Evolutionary conservation across 2,888 invertebrate genomes (phyloP).

Genomic region (Cremastinae sp.): DNA sequence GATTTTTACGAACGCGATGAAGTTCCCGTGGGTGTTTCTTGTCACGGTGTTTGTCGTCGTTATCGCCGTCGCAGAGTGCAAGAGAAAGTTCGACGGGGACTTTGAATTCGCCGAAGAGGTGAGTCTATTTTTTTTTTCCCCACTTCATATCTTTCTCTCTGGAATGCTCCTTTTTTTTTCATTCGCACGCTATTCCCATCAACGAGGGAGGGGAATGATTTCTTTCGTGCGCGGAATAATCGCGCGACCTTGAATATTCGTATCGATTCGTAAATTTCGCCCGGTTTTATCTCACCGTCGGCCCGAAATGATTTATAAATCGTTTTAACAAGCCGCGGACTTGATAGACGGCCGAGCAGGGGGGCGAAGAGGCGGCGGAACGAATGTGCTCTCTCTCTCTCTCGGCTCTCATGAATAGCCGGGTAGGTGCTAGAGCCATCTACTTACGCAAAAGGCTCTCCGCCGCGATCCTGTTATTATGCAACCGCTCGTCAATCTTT

Average conservation of each 20-base stretch:
- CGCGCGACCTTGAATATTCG: conserved; percentile 2
- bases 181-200: no score
- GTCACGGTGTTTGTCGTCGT: conserved; percentile 78
- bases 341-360: neutral
- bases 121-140: conserved; percentile 72
- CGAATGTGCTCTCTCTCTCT: no score
- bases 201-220: no score
- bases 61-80: conserved; percentile 82
- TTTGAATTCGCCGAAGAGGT: conserved; percentile 91
- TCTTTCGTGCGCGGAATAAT: neutral
- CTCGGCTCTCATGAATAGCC: conserved; percentile 30
- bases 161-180: neutral
- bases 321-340: conserved; percentile 5
- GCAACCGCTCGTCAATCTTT: neutral
- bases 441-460: no score
- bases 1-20: conserved; percentile 71
- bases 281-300: no score
- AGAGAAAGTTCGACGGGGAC: conserved; percentile 89
- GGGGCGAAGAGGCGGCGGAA: neutral
- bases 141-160: neutral
- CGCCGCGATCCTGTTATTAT: no score
- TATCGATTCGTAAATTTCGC: no score
- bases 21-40: conserved; percentile 80
- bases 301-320: conserved; percentile 24
- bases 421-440: neutral